phyloP scores from a whole-genome alignment of 2,888 invertebrate genomes.

The Hyppa rectilinea region DNA sequence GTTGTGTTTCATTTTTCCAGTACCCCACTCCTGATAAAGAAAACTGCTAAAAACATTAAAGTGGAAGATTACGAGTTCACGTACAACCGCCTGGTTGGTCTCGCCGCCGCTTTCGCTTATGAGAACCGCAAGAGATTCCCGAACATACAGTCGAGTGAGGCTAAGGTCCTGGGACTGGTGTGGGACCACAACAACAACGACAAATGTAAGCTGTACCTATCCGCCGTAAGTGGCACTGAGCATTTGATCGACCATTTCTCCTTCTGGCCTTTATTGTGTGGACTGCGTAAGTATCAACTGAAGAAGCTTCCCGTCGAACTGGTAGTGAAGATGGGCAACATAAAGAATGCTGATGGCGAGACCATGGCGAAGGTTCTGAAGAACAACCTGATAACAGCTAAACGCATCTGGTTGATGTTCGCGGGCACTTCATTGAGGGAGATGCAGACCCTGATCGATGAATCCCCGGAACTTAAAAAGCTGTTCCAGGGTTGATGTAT shows the following conservation, averaged over 20 bases:
- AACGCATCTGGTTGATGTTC: conserved; percentile 71
- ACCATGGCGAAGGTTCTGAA: conserved; percentile 71
- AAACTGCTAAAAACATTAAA: conserved; percentile 69
- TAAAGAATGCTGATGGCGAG: conserved; percentile 72
- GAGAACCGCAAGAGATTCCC: conserved; percentile 75
- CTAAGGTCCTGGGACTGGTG: conserved; percentile 69
- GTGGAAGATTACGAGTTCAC: conserved; percentile 78
- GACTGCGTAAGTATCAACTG: conserved; percentile 74
- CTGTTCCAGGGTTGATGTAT: conserved; percentile 48
- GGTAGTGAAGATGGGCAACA: conserved; percentile 75
- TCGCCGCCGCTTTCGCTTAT: conserved; percentile 76
- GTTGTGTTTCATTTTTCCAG: conserved; percentile 64
- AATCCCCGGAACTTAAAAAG: conserved; percentile 61
- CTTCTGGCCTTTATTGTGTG: conserved; percentile 77
- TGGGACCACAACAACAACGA: conserved; percentile 72
- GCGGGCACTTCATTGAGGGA: conserved; percentile 61
- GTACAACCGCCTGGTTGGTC: conserved; percentile 74
- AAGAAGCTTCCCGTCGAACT: conserved; percentile 74
- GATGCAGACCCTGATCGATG: conserved; percentile 57
- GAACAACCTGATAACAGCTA: conserved; percentile 60
- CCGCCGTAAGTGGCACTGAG: conserved; percentile 76
- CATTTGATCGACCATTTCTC: conserved; percentile 77
- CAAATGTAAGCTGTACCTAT: conserved; percentile 73
- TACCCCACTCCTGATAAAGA: conserved; percentile 73
- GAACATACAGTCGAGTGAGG: conserved; percentile 70